Conservation (phyloP, 1,140 invertebrate species). For the Magallana gigas region DNA sequence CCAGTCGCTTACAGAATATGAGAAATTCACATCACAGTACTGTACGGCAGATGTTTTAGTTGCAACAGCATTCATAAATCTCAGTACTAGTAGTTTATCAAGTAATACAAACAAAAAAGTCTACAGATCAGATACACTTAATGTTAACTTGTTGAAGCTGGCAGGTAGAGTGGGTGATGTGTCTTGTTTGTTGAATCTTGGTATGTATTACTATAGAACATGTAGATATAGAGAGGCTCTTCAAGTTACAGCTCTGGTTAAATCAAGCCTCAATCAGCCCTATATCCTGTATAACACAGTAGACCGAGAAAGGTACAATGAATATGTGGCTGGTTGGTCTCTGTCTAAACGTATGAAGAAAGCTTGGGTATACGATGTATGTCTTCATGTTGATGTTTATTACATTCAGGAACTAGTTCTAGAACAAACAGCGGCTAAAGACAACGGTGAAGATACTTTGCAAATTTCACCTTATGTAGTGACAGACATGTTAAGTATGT, state of each 20-base stretch:
- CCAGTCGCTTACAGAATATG: neutral
- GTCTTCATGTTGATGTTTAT: neutral
- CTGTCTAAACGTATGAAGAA: neutral
- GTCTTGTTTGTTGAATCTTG: neutral
- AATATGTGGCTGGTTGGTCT: neutral
- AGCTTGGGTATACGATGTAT: neutral
- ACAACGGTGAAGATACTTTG: neutral
- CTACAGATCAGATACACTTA: neutral
- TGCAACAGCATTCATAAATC: neutral
- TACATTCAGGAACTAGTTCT: neutral
- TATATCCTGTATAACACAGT: neutral
- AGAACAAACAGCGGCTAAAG: neutral
- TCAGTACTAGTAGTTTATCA: neutral
- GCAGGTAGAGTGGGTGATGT: neutral
- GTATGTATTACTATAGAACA: neutral
- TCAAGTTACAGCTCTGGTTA: neutral
- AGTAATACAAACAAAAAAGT: neutral
- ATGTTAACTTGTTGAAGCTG: neutral
- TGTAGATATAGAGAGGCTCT: neutral
- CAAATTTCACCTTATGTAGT: neutral
- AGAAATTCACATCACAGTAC: neutral
- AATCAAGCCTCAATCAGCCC: neutral
- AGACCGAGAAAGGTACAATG: neutral
- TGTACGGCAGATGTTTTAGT: neutral
- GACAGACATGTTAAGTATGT: neutral